A percentile compares a stretch with the other conserved stretches of the same genome.
These are phyloP conservation scores for Sandelia bainsii DNA, from an alignment of 2,797 vertebrate genomes.

Conservation along the genomic window DNA sequence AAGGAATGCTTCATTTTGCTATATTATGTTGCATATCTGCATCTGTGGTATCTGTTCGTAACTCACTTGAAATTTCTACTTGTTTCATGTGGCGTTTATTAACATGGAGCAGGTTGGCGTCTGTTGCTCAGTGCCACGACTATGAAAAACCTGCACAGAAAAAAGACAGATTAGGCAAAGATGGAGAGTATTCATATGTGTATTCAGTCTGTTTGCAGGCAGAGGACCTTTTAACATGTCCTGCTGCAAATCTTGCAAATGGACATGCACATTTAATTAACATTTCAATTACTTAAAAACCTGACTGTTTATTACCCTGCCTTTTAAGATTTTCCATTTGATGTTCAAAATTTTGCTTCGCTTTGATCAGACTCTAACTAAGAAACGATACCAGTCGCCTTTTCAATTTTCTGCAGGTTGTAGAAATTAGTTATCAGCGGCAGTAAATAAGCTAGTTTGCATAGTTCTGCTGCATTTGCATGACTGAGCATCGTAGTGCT, in stretches of 20 bases:
- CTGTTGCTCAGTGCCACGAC: constrained; percentile 7
- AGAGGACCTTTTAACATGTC: constrained; percentile 47
- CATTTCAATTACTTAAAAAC: constrained; percentile 24
- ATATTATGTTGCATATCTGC: constrained; percentile 26
- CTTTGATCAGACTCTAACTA: constrained; percentile 59
- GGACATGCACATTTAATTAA: constrained; percentile 21
- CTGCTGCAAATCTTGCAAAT: constrained; percentile 34
- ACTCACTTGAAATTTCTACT: constrained; percentile 41
- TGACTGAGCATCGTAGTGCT: neutral
- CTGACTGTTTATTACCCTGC: constrained; percentile 50
- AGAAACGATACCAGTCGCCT: constrained; percentile 34
- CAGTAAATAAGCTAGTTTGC: constrained; percentile 43
- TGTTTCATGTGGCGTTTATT: constrained; percentile 51
- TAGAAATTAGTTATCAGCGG: constrained; percentile 35
- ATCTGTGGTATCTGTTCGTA: constrained; percentile 35
- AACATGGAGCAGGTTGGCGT: constrained; percentile 38
- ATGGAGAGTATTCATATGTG: constrained; percentile 47
- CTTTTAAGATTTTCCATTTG: constrained; percentile 64
- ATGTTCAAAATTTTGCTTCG: constrained; percentile 58
- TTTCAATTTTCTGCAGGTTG: constrained; percentile 40
- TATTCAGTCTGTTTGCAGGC: constrained; percentile 54
- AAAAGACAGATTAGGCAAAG: constrained; percentile 47
- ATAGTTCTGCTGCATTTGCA: neutral
- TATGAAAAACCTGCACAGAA: constrained; percentile 13
- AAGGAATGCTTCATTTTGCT: constrained; percentile 44